Percentiles rank a stretch among this genome's conserved stretches.
phyloP scores from a whole-genome alignment of 2,888 invertebrate genomes.

The Trachelus stipa region DNA sequence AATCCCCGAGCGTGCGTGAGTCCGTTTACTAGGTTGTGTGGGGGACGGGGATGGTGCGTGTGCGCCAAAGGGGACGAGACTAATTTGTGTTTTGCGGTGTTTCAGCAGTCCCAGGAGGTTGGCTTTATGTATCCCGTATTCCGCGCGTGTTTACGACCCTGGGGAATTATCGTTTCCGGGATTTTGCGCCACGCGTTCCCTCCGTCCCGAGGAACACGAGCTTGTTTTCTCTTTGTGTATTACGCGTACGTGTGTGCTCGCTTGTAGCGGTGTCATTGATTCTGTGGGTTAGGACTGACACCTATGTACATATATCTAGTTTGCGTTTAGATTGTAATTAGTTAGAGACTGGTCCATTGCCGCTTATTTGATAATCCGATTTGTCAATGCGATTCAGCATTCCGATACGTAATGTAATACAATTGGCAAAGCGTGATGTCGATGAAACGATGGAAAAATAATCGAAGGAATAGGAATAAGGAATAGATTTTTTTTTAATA shows the following conservation, averaged over 20 bases:
- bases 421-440: not conserved
- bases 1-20: not conserved
- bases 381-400: not conserved
- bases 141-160: not conserved
- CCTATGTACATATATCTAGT: not conserved
- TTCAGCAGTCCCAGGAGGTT: constrained; percentile 1
- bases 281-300: not conserved
- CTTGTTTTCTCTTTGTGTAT: not conserved
- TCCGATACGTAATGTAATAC: not conserved
- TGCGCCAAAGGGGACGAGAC: constrained; percentile 32
- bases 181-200: not conserved
- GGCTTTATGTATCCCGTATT: not conserved
- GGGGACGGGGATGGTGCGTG: constrained; percentile 11
- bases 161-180: not conserved
- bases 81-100: constrained; percentile 52
- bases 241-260: not conserved
- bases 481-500: not conserved
- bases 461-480: too few species aligned
- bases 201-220: not conserved
- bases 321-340: not conserved
- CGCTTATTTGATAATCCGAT: not conserved
- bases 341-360: not conserved
- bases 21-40: not conserved
- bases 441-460: not conserved
- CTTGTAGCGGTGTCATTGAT: not conserved